phyloP scores from a whole-genome alignment of 2,113 vertebrate genomes.

The Elachura formosa region DNA sequence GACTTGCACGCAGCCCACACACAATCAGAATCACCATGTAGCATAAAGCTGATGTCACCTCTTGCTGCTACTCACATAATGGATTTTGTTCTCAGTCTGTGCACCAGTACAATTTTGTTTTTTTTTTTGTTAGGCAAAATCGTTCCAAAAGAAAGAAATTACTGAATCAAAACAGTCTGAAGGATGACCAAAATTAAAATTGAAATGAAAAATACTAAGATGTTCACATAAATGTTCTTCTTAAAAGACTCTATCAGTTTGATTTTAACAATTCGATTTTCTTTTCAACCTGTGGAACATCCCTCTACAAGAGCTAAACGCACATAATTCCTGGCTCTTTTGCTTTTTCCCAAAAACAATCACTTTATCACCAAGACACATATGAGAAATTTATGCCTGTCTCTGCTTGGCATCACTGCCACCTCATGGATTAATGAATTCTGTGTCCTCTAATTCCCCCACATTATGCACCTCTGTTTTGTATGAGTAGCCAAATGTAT shows the following conservation, averaged over 20 bases:
- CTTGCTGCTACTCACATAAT: not conserved
- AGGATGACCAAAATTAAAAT: not conserved
- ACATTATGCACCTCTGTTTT: conserved; percentile 60
- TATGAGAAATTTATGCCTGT: conserved; percentile 43
- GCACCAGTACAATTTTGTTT: not conserved
- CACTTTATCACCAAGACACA: conserved; percentile 34
- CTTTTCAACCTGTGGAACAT: not conserved
- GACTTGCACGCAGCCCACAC: not conserved
- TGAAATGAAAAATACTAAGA: not conserved
- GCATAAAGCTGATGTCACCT: conserved; percentile 11
- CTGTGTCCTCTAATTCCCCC: conserved; percentile 59
- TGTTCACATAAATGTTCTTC: not conserved
- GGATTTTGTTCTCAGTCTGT: not conserved
- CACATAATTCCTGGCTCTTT: conserved; percentile 1
- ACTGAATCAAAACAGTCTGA: not conserved
- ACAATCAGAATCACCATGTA: not conserved
- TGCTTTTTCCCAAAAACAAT: conserved; percentile 41
- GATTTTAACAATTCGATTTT: not conserved
- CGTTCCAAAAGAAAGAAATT: not conserved
- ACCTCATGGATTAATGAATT: conserved; percentile 70
- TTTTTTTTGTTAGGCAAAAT: not conserved
- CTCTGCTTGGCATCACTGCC: conserved; percentile 66
- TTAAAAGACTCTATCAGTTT: not conserved
- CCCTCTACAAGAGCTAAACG: not conserved
- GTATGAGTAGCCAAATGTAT: conserved; percentile 64